Base-by-base conservation (phyloP, 2,797 vertebrate genomes). In the Scarus forsteni region DNA sequence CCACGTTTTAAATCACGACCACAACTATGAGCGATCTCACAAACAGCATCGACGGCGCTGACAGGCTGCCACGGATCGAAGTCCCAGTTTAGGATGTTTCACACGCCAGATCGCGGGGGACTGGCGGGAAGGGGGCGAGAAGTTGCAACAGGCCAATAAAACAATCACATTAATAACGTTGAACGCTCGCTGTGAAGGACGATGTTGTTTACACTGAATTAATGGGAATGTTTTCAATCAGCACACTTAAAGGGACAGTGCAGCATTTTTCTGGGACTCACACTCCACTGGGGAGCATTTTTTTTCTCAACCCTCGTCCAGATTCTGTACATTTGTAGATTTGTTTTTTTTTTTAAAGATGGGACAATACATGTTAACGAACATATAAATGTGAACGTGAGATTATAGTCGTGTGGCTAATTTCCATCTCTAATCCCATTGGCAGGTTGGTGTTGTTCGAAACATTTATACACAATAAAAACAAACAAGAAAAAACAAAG, bases 1-100 rank as follows among this genome's bases (percentile, higher is more conserved):
- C 43, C 34, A 45, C 16, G 46, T 70, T 81, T 59, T 80, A 84
- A 88, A 85, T 83, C 75, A 76, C 66, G 18, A 89, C 87, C 82
- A 52, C 84, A 88, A 73, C 66, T 80, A 85, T 89, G 84, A 81
- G 13, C 62, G 66, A 57, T 57, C 48, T 68, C 27, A 46, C 69
- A 80, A 84, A 74, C 53, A 80, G 70, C 68, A 79, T 55, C 13
- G 38, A 38, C 60, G 13, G 18, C 18, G 35, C 46, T 19, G 45
- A 60, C 35, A 13, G 42, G 13, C 34, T 15, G 18, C 62, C 16
- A 53, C 62, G 8, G 42, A 49, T 27, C 39, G 3, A 18, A 72
- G 48, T 54, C 74, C 68, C 52, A 15, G 36, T 51, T 65, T 44
- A 53, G 39, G 6, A 27, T 3, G 6, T 46, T 40, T 45, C 42